A percentile compares a stretch with the other conserved stretches of the same genome.
phyloP scores from a whole-genome alignment of 2,888 invertebrate genomes.

The Argyresthia albistria region DNA sequence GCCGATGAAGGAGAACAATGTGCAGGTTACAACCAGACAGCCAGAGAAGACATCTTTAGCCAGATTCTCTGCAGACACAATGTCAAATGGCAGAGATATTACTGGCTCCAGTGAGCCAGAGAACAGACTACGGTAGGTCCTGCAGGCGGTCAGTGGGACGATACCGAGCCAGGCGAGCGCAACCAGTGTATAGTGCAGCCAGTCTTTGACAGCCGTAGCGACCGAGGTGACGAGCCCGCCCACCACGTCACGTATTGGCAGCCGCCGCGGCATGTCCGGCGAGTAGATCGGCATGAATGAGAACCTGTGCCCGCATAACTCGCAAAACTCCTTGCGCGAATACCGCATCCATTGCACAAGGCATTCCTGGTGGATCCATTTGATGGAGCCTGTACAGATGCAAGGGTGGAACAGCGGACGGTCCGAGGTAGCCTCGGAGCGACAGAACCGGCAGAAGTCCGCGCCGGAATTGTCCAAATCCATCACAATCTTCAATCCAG shows the following conservation, averaged over 20 bases:
- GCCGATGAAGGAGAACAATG: constrained; percentile 95
- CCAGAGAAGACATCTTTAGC: constrained; percentile 96
- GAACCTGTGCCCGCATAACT: constrained; percentile 97
- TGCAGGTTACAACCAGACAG: constrained; percentile 96
- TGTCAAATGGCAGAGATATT: constrained; percentile 90
- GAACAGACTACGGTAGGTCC: constrained; percentile 95
- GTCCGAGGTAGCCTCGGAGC: constrained; percentile 93
- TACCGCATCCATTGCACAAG: constrained; percentile 99
- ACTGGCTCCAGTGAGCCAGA: constrained; percentile 90
- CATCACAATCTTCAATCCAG: constrained; percentile 62
- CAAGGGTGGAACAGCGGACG: constrained; percentile 98
- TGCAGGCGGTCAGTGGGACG: constrained; percentile 95
- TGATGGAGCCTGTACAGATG: constrained; percentile 98
- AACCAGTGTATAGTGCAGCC: constrained; percentile 97
- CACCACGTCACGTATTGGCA: constrained; percentile 93
- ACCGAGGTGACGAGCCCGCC: constrained; percentile 92
- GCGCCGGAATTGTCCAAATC: constrained; percentile 72
- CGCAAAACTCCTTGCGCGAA: constrained; percentile 98
- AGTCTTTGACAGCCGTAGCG: constrained; percentile 93
- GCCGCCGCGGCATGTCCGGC: constrained; percentile 99
- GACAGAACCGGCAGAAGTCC: constrained; percentile 98
- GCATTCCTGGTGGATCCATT: constrained; percentile 99
- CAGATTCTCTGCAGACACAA: constrained; percentile 93
- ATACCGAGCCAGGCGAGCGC: constrained; percentile 98
- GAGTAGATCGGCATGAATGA: constrained; percentile 99